Evolutionary conservation across 2,888 invertebrate species (phyloP).

Genomic region (Harpalus rubripes): DNA sequence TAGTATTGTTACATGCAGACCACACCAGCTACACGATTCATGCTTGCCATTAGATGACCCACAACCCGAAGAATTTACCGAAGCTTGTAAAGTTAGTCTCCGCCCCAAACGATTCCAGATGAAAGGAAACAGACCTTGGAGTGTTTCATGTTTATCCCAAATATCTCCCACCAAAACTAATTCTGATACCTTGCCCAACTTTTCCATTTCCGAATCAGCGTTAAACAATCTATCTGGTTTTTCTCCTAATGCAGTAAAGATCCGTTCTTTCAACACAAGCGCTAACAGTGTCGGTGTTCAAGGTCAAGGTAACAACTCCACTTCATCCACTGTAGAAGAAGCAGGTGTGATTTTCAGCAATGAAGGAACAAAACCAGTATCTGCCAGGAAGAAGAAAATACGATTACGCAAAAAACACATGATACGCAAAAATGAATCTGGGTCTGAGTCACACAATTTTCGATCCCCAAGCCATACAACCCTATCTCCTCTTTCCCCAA

Average conservation of each 20-base stretch:
- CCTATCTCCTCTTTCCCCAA: slow-evolving; percentile 44
- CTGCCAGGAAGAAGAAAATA: slow-evolving; percentile 71
- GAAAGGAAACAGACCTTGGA: slow-evolving; percentile 87
- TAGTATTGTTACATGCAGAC: slow-evolving; percentile 85
- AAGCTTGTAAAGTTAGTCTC: slow-evolving; percentile 76
- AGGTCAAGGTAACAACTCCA: slow-evolving; percentile 77
- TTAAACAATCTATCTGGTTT: slow-evolving; percentile 84
- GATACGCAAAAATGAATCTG: slow-evolving; percentile 80
- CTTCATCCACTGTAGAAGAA: slow-evolving; percentile 80
- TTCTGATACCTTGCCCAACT: slow-evolving; percentile 77
- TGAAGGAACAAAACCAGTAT: slow-evolving; percentile 77
- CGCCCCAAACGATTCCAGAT: slow-evolving; percentile 81
- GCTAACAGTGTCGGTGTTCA: slow-evolving; percentile 73
- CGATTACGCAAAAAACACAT: slow-evolving; percentile 59
- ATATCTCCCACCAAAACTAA: slow-evolving; percentile 73
- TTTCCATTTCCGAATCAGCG: slow-evolving; percentile 94
- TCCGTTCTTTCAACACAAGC: slow-evolving; percentile 72
- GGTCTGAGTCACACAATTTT: slow-evolving; percentile 76
- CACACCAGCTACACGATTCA: slow-evolving; percentile 73
- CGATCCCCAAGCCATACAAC: slow-evolving; percentile 49
- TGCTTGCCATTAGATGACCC: slow-evolving; percentile 73
- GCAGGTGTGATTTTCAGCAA: slow-evolving; percentile 77
- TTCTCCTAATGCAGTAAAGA: slow-evolving; percentile 74
- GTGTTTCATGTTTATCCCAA: slow-evolving; percentile 90
- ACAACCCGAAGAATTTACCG: slow-evolving; percentile 31